A percentile compares a stretch with the other conserved stretches of the same genome.
Conservation (phyloP, 2,888 invertebrate genomes). For the Drosophila cognata region DNA sequence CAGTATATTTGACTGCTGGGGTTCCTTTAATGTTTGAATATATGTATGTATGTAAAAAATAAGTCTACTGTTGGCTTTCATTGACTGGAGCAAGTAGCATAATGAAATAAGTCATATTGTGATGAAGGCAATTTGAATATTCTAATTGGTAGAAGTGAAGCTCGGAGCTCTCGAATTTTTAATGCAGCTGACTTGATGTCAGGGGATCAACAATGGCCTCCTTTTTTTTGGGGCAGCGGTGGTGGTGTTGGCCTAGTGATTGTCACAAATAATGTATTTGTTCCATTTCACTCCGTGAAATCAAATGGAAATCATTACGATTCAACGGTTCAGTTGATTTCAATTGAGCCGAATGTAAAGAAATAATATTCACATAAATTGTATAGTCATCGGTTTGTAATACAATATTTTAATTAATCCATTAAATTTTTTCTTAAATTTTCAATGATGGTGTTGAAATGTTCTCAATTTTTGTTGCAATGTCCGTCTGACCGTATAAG, state of each 20-base stretch:
- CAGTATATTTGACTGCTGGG: slow-evolving; percentile 12
- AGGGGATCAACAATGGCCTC: not conserved
- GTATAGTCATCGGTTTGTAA: not conserved
- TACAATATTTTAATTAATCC: not conserved
- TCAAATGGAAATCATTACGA: not conserved
- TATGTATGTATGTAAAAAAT: slow-evolving; percentile 11
- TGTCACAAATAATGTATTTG: not conserved
- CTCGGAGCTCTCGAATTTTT: not conserved
- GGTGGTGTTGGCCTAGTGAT: not conserved
- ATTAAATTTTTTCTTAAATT: not conserved
- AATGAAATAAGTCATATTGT: not conserved
- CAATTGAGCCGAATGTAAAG: not conserved
- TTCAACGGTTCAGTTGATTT: not conserved
- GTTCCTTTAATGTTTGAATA: slow-evolving; percentile 49
- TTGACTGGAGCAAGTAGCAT: not conserved
- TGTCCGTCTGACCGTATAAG: too few species aligned
- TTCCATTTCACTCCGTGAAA: not conserved
- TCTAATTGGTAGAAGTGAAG: not conserved
- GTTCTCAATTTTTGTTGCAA: not conserved
- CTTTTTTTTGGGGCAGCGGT: not conserved
- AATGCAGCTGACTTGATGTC: not conserved
- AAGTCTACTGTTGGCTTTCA: not conserved
- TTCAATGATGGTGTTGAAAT: not conserved
- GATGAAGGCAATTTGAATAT: not conserved
- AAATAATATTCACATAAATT: not conserved